Percentiles rank a stretch among this genome's conserved stretches.
Evolutionary conservation across 2,113 vertebrate species (phyloP).

Genomic region (Vimba vimba): DNA sequence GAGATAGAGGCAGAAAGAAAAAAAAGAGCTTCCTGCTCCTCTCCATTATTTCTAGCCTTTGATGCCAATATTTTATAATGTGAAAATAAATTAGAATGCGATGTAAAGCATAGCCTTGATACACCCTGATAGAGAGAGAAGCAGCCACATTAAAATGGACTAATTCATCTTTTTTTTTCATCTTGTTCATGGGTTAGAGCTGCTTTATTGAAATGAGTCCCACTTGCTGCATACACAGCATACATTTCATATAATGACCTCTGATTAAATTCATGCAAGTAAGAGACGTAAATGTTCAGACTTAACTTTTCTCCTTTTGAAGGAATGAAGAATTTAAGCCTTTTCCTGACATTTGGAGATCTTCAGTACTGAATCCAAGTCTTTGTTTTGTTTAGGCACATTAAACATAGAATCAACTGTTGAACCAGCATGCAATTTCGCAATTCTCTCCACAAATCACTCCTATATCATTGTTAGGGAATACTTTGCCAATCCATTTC

Average conservation of each 20-base stretch:
- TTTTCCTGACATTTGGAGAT: constrained; percentile 58
- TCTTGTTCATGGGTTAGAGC: constrained; percentile 66
- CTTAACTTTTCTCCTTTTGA: constrained; percentile 72
- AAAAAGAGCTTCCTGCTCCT: constrained; percentile 47
- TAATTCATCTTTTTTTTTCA: constrained; percentile 64
- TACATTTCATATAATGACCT: constrained; percentile 68
- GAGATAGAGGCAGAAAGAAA: constrained; percentile 44
- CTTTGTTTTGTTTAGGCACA: constrained; percentile 6
- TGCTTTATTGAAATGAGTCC: constrained; percentile 75
- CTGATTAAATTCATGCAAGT: constrained; percentile 77
- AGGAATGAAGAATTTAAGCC: constrained; percentile 72
- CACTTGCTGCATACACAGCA: constrained; percentile 69
- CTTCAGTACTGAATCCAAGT: not conserved
- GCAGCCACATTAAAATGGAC: constrained; percentile 71
- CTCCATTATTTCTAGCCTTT: constrained; percentile 46
- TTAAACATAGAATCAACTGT: not conserved
- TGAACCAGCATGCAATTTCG: not conserved
- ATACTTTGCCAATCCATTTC: no score
- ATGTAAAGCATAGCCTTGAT: constrained; percentile 79
- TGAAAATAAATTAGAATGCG: constrained; percentile 70
- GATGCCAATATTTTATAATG: constrained; percentile 66
- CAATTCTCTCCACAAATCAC: no score
- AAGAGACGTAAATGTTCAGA: constrained; percentile 68
- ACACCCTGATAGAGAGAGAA: constrained; percentile 65
- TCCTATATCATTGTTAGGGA: no score